Percentiles rank a stretch among this genome's conserved stretches.
phyloP scores from a whole-genome alignment of 2,797 vertebrate species.

The Pseudomugil tenellus region DNA sequence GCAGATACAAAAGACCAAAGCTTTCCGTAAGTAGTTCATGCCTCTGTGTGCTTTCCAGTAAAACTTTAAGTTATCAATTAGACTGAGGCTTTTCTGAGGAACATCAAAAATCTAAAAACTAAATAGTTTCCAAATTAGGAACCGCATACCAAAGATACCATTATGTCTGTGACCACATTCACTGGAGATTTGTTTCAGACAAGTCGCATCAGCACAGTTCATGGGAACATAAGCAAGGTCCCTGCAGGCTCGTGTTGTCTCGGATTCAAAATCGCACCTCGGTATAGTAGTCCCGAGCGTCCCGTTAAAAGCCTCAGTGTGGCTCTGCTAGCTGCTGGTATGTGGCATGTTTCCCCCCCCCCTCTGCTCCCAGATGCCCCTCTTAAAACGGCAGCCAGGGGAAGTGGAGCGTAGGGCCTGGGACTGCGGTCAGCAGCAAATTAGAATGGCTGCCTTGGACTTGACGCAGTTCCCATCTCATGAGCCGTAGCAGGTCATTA shows the following conservation, averaged over 20 bases:
- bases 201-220: constrained; percentile 19
- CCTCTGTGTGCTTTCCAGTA: constrained; percentile 38
- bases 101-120: constrained; percentile 13
- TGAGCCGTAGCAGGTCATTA: constrained; percentile 70
- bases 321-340: constrained; percentile 55
- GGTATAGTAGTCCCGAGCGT: constrained; percentile 30
- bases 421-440: constrained; percentile 72
- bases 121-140: constrained; percentile 15
- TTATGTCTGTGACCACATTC: constrained; percentile 3
- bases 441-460: constrained; percentile 74
- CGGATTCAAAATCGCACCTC: constrained; percentile 61
- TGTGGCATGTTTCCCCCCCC: constrained; percentile 58
- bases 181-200: constrained; percentile 7
- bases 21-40: constrained; percentile 54
- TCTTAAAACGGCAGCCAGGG: constrained; percentile 66
- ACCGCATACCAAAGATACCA: neutral
- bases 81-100: constrained; percentile 26
- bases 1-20: constrained; percentile 47
- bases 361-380: constrained; percentile 65
- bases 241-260: constrained; percentile 33
- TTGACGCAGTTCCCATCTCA: constrained; percentile 68
- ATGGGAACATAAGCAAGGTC: constrained; percentile 37
- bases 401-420: constrained; percentile 54
- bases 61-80: constrained; percentile 50
- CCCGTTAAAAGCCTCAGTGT: constrained; percentile 39